Evolutionary conservation across 2,113 vertebrate genomes (phyloP), one percentile per base, ranked within the genome.

Genomic region (Pungitius pungitius): DNA sequence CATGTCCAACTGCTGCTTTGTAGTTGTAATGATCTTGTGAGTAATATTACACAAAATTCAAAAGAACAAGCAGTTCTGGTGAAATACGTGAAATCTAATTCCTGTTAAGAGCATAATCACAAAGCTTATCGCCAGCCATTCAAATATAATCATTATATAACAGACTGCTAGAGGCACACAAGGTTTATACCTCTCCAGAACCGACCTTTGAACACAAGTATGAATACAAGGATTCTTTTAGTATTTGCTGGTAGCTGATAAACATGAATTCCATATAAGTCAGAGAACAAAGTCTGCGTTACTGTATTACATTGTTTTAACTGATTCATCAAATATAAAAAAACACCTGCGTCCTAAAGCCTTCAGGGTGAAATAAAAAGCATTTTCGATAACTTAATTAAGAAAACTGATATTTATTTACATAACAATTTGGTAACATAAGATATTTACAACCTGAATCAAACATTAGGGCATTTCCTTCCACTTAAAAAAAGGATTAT

Each of bases 321-420:
- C 51, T 68, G 17, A 8, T 42, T 30, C 14, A 18, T 1, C 24
- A 43, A 30, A 35, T 3, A 14, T 22, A 6, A 51, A 54, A 30
- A 59, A 3, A 20, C 30, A 18, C 14, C 26, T 49, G 33, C 47
- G 26, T 22, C 40, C 22, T 69, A 30, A 68, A 30, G 8, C 4
- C 64, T 7, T 0, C 2, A 2, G 7, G 17, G 35, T 13, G 20
- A 37, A 45, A 43, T 2, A 18, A 0, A 51, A 22, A 58, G 52
- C 6, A 59, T 10, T 15, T 35, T 13, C 33, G 42, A 8, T 30
- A 6, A 68, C 15, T 73, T 65, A 26, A 65, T 76, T 83, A 67
- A 68, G 67, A 90, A 86, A 82, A 87, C 39, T 6, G 6, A 76
- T 61, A 81, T 91, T 92, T 90, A 92, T 90, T 92, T 82, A 90